Evolutionary conservation across 2,888 invertebrate genomes (phyloP).

Genomic region (Abrostola triplasia): DNA sequence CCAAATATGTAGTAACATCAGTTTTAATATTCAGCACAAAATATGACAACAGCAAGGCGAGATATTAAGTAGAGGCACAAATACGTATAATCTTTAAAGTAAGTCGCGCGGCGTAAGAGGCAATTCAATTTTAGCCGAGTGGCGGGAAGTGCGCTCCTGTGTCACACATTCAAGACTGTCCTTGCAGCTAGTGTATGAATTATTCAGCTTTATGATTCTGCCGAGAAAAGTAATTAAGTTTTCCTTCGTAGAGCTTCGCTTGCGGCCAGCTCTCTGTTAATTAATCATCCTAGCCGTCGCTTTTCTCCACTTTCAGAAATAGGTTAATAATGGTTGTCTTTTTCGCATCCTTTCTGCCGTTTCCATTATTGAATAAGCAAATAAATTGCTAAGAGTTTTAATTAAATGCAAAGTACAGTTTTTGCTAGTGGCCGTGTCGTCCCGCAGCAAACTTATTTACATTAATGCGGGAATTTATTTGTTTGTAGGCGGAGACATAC

Average conservation of each 20-base stretch:
- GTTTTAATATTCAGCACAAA: constrained; percentile 18
- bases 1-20: constrained; percentile 2
- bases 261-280: constrained; percentile 78
- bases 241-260: constrained; percentile 75
- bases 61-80: constrained; percentile 25
- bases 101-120: constrained; percentile 55
- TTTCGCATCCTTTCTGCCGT: constrained; percentile 74
- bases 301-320: constrained; percentile 78
- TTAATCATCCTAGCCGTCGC: constrained; percentile 80
- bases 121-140: constrained; percentile 70
- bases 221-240: constrained; percentile 84
- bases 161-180: constrained; percentile 67
- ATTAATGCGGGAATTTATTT: constrained; percentile 49
- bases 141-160: constrained; percentile 55
- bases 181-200: constrained; percentile 73
- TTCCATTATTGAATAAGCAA: constrained; percentile 79
- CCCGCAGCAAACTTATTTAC: constrained; percentile 42
- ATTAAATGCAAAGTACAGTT: constrained; percentile 66
- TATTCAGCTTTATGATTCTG: constrained; percentile 81
- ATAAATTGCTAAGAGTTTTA: constrained; percentile 65
- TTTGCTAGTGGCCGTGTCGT: constrained; percentile 50
- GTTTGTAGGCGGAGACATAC: constrained; percentile 34
- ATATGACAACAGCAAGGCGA: constrained; percentile 15
- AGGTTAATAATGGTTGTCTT: constrained; percentile 80
- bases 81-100: constrained; percentile 53